phyloP scores from a whole-genome alignment of 2,113 vertebrate genomes.

The Muntiacus reevesi region DNA sequence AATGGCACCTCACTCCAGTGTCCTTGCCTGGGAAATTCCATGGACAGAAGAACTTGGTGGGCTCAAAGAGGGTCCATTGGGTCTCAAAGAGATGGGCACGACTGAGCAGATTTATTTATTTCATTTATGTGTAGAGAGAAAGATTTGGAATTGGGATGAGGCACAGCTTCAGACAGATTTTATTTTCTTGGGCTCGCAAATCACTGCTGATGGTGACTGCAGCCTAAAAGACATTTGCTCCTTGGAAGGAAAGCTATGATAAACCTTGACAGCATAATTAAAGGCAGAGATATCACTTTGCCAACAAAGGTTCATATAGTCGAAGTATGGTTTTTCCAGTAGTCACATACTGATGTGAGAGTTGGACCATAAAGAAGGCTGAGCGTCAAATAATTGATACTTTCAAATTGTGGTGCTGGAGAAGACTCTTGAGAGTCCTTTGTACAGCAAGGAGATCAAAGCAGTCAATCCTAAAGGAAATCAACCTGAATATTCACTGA shows the following conservation, averaged over 20 bases:
- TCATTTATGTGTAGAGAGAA: neutral
- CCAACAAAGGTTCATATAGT: neutral
- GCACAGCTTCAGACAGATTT: neutral
- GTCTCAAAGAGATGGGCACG: neutral
- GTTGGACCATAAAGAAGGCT: neutral
- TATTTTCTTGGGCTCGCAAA: neutral
- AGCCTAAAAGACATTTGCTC: neutral
- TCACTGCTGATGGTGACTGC: neutral
- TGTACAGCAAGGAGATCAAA: neutral
- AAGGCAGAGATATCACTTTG: neutral
- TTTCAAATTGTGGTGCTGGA: neutral
- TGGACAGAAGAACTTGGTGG: neutral
- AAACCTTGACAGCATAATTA: neutral
- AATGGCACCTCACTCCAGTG: neutral
- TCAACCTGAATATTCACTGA: neutral
- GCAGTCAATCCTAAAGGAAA: neutral
- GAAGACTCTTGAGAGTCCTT: neutral
- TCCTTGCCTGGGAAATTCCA: neutral
- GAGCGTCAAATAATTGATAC: neutral
- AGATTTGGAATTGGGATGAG: neutral
- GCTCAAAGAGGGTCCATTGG: neutral
- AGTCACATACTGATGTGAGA: neutral
- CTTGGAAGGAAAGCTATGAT: neutral
- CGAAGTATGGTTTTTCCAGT: neutral
- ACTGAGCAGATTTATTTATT: neutral